Percentiles rank a stretch among this genome's conserved stretches.
Conservation (phyloP, 2,113 vertebrate species). For the Gallinago paraguaiae region DNA sequence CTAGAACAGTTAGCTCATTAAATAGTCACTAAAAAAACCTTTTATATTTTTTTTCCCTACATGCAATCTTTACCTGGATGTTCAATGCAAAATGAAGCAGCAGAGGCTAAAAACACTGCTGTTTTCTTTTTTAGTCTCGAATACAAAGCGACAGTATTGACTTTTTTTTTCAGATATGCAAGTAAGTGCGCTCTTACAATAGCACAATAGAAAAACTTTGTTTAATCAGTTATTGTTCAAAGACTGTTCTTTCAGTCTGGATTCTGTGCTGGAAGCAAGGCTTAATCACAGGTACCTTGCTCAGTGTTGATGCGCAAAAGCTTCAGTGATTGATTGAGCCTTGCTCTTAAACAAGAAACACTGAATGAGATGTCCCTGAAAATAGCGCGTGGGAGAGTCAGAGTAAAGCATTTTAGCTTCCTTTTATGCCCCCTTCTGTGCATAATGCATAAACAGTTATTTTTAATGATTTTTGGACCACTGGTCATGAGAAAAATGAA, state of each 20-base stretch:
- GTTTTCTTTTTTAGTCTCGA: neutral
- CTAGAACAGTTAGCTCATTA: neutral
- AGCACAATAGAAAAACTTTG: neutral
- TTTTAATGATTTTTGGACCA: neutral
- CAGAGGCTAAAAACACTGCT: neutral
- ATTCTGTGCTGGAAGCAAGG: neutral
- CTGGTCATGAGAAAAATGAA: neutral
- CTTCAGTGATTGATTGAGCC: neutral
- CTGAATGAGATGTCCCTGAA: neutral
- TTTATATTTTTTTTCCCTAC: neutral
- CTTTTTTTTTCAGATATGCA: neutral
- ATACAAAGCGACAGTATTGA: neutral
- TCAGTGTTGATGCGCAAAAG: neutral
- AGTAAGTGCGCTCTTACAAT: neutral
- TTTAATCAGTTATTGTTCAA: neutral
- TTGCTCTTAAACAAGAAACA: neutral
- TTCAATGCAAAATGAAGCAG: neutral
- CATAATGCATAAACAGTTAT: neutral
- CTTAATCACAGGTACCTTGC: neutral
- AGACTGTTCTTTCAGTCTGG: neutral
- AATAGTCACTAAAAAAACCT: neutral
- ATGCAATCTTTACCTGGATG: neutral
- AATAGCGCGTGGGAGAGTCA: neutral
- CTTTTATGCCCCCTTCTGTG: neutral
- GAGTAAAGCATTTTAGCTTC: neutral